Evolutionary conservation across 2,797 vertebrate genomes (phyloP).

Genomic region (Tragopan temminckii): DNA sequence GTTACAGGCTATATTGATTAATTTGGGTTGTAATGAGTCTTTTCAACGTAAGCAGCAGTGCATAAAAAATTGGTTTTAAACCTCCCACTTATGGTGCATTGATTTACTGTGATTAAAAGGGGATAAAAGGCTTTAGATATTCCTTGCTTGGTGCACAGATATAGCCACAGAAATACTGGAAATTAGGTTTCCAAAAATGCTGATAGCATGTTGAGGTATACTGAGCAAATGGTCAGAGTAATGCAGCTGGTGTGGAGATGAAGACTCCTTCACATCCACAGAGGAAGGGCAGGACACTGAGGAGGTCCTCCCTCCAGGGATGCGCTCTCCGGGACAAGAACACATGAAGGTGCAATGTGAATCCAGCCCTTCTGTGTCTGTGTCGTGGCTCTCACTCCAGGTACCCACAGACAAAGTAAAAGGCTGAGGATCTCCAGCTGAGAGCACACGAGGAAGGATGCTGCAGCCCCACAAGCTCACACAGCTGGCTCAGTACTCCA

Average conservation of each 20-base stretch:
- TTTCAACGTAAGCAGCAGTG: background rate
- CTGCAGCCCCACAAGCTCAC: rapidly evolving
- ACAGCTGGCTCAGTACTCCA: background rate
- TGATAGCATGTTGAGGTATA: background rate
- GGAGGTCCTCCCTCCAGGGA: background rate
- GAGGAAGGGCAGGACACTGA: too few species aligned
- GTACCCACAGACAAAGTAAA: background rate
- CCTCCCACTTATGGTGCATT: conserved; percentile 31
- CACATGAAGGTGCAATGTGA: rapidly evolving
- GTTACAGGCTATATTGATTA: conserved; percentile 56
- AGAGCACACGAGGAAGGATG: rapidly evolving
- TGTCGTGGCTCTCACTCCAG: background rate
- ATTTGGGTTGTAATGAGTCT: conserved; percentile 52
- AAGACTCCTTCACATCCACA: background rate
- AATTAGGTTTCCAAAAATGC: background rate
- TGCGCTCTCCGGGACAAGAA: background rate
- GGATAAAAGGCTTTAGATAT: conserved; percentile 9
- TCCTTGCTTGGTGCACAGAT: background rate
- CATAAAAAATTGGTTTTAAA: conserved; percentile 37
- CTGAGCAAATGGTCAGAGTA: background rate
- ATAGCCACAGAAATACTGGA: background rate
- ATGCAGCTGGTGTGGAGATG: background rate
- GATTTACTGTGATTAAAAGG: conserved; percentile 61
- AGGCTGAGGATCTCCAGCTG: too few species aligned
- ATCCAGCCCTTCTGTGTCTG: background rate